These are phyloP conservation scores for Eugnorisma glareosa DNA, from an alignment of 2,888 invertebrate species.

Conservation along the genomic window DNA sequence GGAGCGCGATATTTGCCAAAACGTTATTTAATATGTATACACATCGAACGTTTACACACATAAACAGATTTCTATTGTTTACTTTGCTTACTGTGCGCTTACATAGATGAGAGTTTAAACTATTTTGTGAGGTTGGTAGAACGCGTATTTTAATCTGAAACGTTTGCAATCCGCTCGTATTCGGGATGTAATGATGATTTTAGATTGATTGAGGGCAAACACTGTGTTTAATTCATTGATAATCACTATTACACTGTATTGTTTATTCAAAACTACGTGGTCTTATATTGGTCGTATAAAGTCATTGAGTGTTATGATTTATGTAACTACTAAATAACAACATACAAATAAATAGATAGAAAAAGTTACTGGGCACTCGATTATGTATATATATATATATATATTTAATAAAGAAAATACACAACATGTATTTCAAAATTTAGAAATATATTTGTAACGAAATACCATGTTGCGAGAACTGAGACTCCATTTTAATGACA, in stretches of 20 bases:
- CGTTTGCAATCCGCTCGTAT: conserved; percentile 16
- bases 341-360: background rate
- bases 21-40: conserved; percentile 66
- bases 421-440: background rate
- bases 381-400: too few species aligned
- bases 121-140: conserved; percentile 43
- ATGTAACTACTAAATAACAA: background rate
- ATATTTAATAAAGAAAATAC: too few species aligned
- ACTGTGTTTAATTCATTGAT: conserved; percentile 20
- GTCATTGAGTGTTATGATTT: background rate
- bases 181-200: conserved; percentile 15
- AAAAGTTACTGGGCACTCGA: background rate
- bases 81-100: conserved; percentile 43
- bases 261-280: background rate
- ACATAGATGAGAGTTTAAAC: conserved; percentile 54
- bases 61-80: conserved; percentile 65
- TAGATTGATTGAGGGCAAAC: conserved; percentile 34
- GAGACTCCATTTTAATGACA: conserved; percentile 2
- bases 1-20: conserved; percentile 61
- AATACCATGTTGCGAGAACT: background rate
- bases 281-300: background rate
- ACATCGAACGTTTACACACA: conserved; percentile 55
- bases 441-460: background rate
- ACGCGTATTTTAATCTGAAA: conserved; percentile 33
- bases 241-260: conserved; percentile 16